phyloP scores from a whole-genome alignment of 1,140 invertebrate genomes.

The Trachymyrmex septentrionalis region DNA sequence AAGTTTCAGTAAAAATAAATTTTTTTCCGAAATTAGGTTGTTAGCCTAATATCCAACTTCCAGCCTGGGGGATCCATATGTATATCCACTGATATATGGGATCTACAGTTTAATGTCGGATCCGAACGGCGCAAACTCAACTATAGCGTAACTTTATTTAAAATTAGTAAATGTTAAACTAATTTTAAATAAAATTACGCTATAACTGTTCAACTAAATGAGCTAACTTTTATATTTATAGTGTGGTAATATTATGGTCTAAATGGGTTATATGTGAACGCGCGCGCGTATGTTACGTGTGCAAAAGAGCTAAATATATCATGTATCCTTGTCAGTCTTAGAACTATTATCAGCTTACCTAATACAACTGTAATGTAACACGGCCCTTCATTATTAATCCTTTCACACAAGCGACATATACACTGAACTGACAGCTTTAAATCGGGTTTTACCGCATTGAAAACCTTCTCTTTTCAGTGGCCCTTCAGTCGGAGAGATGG shows the following conservation, averaged over 20 bases:
- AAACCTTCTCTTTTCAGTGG: conserved; percentile 56
- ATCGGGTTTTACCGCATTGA: conserved; percentile 57
- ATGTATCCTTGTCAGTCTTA: conserved; percentile 27
- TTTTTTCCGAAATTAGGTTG: too few relatives aligned
- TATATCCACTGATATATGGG: too few relatives aligned
- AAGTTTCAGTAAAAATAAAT: too few relatives aligned
- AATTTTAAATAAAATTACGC: background rate
- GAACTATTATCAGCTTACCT: conserved; percentile 42
- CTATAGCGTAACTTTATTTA: too few relatives aligned
- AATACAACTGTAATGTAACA: conserved; percentile 29
- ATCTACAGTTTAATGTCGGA: too few relatives aligned
- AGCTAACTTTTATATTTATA: conserved; percentile 5
- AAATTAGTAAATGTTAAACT: too few relatives aligned
- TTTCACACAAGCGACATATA: conserved; percentile 15
- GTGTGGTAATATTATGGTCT: background rate
- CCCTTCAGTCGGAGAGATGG: conserved; percentile 41
- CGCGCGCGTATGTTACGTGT: background rate
- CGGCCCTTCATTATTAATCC: conserved; percentile 57
- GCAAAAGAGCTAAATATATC: background rate
- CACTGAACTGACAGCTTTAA: conserved; percentile 51
- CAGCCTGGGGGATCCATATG: too few relatives aligned
- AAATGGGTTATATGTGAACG: too few relatives aligned
- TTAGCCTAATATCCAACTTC: too few relatives aligned
- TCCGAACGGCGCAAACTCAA: too few relatives aligned
- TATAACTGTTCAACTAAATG: background rate